Evolutionary conservation across 2,797 vertebrate genomes (phyloP).

Genomic region (Anniella stebbinsi): DNA sequence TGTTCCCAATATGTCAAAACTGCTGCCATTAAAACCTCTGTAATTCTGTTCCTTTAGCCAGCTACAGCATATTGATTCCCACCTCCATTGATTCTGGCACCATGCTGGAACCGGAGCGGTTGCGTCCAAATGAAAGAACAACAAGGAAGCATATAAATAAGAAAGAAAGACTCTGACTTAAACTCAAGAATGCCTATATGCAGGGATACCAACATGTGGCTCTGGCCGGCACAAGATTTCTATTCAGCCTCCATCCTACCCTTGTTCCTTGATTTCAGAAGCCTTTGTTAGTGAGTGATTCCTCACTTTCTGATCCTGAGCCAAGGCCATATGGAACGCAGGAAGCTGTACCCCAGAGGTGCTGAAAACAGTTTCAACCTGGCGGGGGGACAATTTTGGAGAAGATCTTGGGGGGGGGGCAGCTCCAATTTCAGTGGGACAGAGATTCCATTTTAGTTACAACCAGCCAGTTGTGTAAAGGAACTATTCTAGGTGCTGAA

Average conservation of each 20-base stretch:
- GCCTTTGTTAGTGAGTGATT: background rate
- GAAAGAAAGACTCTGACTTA: constrained; percentile 21
- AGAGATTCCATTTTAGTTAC: too few species aligned
- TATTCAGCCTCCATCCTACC: background rate
- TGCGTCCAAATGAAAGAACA: constrained; percentile 23
- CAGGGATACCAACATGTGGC: background rate
- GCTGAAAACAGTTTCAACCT: too few species aligned
- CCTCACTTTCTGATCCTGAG: background rate
- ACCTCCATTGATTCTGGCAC: constrained; percentile 22
- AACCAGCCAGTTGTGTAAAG: too few species aligned
- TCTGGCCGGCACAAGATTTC: background rate
- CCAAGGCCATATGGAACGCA: background rate
- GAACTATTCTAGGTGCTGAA: too few species aligned
- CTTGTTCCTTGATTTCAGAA: background rate
- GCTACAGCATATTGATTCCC: background rate
- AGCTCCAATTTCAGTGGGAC: too few species aligned
- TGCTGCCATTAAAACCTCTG: constrained; percentile 18
- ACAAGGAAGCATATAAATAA: background rate
- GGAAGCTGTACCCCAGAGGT: background rate
- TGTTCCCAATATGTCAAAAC: constrained; percentile 11
- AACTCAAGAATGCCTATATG: constrained; percentile 6
- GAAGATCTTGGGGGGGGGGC: too few species aligned
- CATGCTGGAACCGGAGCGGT: background rate
- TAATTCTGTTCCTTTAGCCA: constrained; percentile 1
- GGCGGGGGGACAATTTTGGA: too few species aligned